A percentile compares a stretch with the other conserved stretches of the same genome.
These are phyloP conservation scores for Patiria miniata DNA, from an alignment of 35 echinoderm and acorn worm genomes.

Conservation along the genomic window DNA sequence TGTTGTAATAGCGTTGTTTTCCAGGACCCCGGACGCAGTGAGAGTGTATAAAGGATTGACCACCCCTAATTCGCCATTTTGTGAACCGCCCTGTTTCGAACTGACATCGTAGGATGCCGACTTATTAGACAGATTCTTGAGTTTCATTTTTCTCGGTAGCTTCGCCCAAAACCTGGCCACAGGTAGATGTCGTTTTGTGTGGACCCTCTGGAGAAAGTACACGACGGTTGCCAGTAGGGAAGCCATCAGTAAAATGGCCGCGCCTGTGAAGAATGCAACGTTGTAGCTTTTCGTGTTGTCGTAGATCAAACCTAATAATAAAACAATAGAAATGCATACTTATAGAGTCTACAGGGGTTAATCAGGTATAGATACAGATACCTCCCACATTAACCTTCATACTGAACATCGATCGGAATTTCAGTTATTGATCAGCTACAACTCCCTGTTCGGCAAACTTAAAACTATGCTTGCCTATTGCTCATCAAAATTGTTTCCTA, in stretches of 20 bases:
- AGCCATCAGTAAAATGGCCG: not conserved
- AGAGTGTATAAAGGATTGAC: not conserved
- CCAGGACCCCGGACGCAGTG: not conserved
- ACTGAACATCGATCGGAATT: too few relatives aligned
- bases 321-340: constrained; percentile 4
- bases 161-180: not conserved
- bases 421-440: too few relatives aligned
- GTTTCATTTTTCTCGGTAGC: not conserved
- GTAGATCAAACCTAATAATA: constrained; percentile 18
- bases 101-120: not conserved
- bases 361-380: too few relatives aligned
- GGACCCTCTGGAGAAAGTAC: not conserved
- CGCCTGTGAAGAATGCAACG: constrained; percentile 24
- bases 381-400: too few relatives aligned
- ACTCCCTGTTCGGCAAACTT: too few relatives aligned
- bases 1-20: not conserved
- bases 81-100: too few relatives aligned
- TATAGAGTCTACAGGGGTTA: too few relatives aligned
- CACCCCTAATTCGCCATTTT: not conserved
- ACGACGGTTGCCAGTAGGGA: not conserved
- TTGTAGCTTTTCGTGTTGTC: constrained; percentile 12
- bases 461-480: too few relatives aligned
- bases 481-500: too few relatives aligned
- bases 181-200: not conserved
- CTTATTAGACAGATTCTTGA: not conserved